A percentile compares a stretch with the other conserved stretches of the same genome.
These are phyloP conservation scores for Chorisops tibialis DNA, from an alignment of 2,888 invertebrate species.

Conservation along the genomic window DNA sequence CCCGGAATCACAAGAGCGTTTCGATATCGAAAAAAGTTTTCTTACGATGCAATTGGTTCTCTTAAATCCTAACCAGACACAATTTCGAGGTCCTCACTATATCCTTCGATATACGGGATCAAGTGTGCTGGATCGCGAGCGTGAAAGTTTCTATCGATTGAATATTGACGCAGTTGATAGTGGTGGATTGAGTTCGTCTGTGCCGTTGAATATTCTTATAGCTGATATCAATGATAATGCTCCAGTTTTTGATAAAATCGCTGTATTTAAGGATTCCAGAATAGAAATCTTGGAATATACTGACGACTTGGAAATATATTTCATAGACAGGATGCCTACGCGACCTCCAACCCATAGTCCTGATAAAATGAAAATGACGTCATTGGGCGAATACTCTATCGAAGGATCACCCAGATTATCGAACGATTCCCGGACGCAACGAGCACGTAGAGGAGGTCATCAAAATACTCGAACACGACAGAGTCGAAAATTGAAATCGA, in stretches of 20 bases:
- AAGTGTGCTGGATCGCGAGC: constrained; percentile 68
- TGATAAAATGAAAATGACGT: background rate
- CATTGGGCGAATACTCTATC: constrained; percentile 41
- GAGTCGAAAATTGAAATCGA: constrained; percentile 47
- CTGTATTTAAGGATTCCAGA: constrained; percentile 65
- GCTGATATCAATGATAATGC: constrained; percentile 80
- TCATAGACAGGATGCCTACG: constrained; percentile 40
- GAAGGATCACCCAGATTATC: constrained; percentile 45
- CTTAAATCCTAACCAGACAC: constrained; percentile 44
- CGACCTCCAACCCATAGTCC: constrained; percentile 3
- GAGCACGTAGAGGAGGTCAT: constrained; percentile 48
- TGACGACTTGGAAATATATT: constrained; percentile 56
- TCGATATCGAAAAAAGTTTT: constrained; percentile 49
- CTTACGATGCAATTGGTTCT: constrained; percentile 48
- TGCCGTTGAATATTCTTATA: constrained; percentile 66
- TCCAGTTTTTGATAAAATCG: constrained; percentile 68
- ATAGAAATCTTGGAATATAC: constrained; percentile 62
- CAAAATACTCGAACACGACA: constrained; percentile 50
- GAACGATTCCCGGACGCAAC: constrained; percentile 38
- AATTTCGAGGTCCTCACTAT: constrained; percentile 44
- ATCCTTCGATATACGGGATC: constrained; percentile 46
- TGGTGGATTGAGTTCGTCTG: constrained; percentile 72
- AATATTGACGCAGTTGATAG: constrained; percentile 72
- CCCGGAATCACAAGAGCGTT: constrained; percentile 49
- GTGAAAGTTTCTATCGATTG: constrained; percentile 64